Base-by-base conservation (phyloP, 2,113 vertebrate species). In the Cinclus cinclus region DNA sequence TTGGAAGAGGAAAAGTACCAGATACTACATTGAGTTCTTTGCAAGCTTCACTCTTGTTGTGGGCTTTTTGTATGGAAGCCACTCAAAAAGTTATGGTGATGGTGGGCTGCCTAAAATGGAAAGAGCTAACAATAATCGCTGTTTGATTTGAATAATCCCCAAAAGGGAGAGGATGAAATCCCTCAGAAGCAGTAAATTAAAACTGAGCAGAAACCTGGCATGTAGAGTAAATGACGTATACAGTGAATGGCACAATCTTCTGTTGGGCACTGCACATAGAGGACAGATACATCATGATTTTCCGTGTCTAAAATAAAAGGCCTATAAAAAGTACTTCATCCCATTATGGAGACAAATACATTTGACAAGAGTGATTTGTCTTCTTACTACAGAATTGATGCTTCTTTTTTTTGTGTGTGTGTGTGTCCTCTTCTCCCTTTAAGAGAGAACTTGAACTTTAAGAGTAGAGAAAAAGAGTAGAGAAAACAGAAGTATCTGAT, bases 261-360 rank as follows among this genome's bases (percentile, higher is more conserved):
- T 81, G 60, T 21, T 86, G 83, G 89, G 68, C 91, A 89, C 35
- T 81, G 60, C 68, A 3, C 59, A 30, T 9, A 94, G 79, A 94
- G 80, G 76, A 86, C 60, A 77, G 76, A 77, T 60, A 78, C 77
- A 92, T 95, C 92, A 70, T 70, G 64, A 83, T 93, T 96, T 94
- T 94, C 90, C 35, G 0, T 81, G 62, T 93, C 91, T 90, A 78
- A 92, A 96, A 94, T 94, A 90, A 93, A 94, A 90, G 88, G 64
- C 41, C 95, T 91, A 82, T 95, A 89, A 97, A 95, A 95, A 94
- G 91, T 83, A 87, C 53, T 95, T 94, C 69, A 92, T 94, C 94
- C 94, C 53, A 3, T 94, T 92, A 94, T 65, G 77, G 81, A 95
- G 74, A 89, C 65, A 84, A 95, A 94, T 81, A 89, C 52, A 83